Evolutionary conservation across 2,888 invertebrate genomes (phyloP), one percentile per base, ranked within the genome.

Genomic region (Lasioglossum zephyrum): DNA sequence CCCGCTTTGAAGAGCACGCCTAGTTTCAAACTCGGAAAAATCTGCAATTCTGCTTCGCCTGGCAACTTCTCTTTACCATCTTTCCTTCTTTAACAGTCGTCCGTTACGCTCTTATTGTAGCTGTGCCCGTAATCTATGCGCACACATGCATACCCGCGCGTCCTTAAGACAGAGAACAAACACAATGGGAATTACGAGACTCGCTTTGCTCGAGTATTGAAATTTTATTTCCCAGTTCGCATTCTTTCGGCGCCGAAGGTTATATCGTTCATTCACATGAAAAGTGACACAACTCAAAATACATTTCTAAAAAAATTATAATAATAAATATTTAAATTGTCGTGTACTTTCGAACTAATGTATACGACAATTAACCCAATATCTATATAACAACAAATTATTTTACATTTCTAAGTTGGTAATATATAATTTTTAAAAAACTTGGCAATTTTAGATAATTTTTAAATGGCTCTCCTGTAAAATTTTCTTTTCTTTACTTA

Each of bases 11-110:
- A 82, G 79, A 90, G 88, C 85, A 86, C 84, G 89, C 88, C 89
- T 90, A 92, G 91, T 93, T 94, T 90, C 89, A 92, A 94, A 93
- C 94, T 94, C 92, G 90, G 92, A 91, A 92, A 93, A 94, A 94
- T 94, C 92, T 92, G 88, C 86, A 90, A 92, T 90, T 91, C 78
- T 80, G 87, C 79, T 87, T 88, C 87, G 88, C 87, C 83, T 79
- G 84, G 82, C 81, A 92, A 90, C 91, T 91, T 88, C 80, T 57
- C 81, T 89, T 78, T 81, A 74, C 77, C 73, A 83, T 80, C 76
- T 77, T 53, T 75, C 77, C 74, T 77, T 44, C 39, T 39, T 78
- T 85, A 81, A 84, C 81, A 78, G 82, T 85, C 72, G 41, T 81
- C 77, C 81, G 78, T 87, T 88, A 86, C 66, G 72, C 78, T 91